Evolutionary conservation across 1,140 invertebrate species (phyloP), one percentile per base, ranked within the genome.

Genomic region (Hyles vespertilio): DNA sequence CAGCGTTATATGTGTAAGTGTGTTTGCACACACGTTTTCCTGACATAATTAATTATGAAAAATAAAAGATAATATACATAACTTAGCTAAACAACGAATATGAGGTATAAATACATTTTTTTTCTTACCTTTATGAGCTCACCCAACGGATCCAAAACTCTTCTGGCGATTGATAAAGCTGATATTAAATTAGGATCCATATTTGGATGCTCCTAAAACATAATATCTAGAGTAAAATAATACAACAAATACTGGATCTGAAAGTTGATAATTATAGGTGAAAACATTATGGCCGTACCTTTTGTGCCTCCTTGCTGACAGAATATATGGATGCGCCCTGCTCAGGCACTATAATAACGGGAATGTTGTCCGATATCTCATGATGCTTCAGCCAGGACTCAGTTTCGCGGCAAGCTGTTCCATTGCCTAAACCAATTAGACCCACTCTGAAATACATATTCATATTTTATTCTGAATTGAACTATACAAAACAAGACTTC

Each of bases 291-390:
- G 22, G 22, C 22, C 22, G 12, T 73, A 90, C 89, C 79, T 94
- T 92, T 67, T 93, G 91, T 0, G 97, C 97, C 80, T 95, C 93
- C 50, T 92, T 87, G 60, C 95, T 95, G 57, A 96, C 94, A 33
- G 96, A 98, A 77, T 98, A 98, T 72, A 98, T 94, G 3, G 96
- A 97, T 0, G 96, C 96, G 0, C 97, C 97, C 76, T 93, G 92
- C 86, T 98, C 97, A 69, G 94, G 94, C 0, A 98, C 94, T 67
- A 98, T 97, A 5, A 95, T 94, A 22, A 90, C 67, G 4, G 85
- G 86, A 22, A 87, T 71, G 12, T 75, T 63, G 9, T 78, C 69
- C 22, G 76, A 73, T 61, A 88, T 77, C 5, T 69, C 50, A 54
- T 88, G 76, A 33, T 62, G 67, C 52, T 84, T 91, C 7, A 98